phyloP scores from a whole-genome alignment of 2,113 vertebrate species.

The Eudyptes chrysolophus region DNA sequence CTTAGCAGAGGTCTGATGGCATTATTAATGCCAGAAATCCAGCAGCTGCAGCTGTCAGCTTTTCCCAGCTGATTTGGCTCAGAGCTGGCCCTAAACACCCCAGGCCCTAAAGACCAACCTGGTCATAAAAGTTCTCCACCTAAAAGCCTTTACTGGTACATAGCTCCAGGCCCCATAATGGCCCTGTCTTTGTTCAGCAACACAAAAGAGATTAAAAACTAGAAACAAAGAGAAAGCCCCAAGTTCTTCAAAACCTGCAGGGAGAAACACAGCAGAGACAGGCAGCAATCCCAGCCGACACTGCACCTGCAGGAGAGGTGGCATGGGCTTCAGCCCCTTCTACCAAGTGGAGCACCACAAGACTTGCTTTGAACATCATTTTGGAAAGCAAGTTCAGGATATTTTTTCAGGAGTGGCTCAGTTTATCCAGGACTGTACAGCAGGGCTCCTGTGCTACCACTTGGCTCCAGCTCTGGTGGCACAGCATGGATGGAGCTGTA shows the following conservation, averaged over 20 bases:
- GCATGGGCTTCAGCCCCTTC: rapidly evolving
- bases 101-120: not conserved
- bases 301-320: not conserved
- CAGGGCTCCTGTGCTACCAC: not conserved
- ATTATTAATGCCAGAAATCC: constrained; percentile 43
- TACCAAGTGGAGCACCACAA: not conserved
- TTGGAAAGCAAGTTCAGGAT: not conserved
- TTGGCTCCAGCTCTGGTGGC: not conserved
- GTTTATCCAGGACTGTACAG: not conserved
- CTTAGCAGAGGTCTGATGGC: constrained; percentile 28
- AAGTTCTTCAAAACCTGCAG: not conserved
- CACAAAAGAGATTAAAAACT: not conserved
- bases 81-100: not conserved
- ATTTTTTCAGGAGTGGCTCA: not conserved
- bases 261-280: not conserved
- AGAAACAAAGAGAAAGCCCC: not conserved
- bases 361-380: not conserved
- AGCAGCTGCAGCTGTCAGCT: not conserved
- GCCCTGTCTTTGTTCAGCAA: not conserved
- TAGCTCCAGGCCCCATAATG: not conserved
- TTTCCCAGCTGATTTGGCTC: constrained; percentile 15
- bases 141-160: not conserved
- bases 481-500: not conserved
- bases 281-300: rapidly evolving
- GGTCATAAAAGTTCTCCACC: not conserved